These are phyloP conservation scores for Chromoteleia sp. DNA, from an alignment of 2,888 invertebrate genomes.

Conservation along the genomic window DNA sequence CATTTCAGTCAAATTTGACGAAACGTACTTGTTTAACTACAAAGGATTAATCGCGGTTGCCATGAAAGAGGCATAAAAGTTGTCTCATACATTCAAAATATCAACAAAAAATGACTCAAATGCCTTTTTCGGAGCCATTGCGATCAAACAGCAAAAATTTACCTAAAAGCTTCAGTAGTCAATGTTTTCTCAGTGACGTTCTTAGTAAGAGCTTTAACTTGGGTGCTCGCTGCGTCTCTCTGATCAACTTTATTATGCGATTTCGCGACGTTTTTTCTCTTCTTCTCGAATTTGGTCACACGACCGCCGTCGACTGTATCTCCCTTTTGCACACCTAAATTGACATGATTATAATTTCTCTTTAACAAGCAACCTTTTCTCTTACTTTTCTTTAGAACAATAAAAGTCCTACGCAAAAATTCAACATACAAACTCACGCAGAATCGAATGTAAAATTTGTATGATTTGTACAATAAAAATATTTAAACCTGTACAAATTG, in stretches of 20 bases:
- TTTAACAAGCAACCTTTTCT: constrained; percentile 7
- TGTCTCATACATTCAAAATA: not conserved
- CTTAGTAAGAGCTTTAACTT: not conserved
- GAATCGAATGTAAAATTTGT: too few relatives aligned
- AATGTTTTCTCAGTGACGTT: constrained; percentile 28
- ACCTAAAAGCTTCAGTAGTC: constrained; percentile 47
- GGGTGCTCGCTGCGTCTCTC: not conserved
- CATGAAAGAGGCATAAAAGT: not conserved
- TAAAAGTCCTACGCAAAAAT: too few relatives aligned
- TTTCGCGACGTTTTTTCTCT: not conserved
- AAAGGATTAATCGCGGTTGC: too few relatives aligned
- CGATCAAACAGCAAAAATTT: constrained; percentile 21
- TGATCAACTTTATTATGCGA: constrained; percentile 11
- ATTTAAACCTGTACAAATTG: too few relatives aligned
- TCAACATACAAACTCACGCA: too few relatives aligned
- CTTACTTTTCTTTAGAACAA: not conserved
- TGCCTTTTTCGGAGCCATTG: constrained; percentile 17
- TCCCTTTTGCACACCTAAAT: constrained; percentile 34
- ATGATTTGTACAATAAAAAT: too few relatives aligned
- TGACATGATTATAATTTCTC: constrained; percentile 24
- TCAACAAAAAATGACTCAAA: constrained; percentile 9
- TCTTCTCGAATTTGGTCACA: not conserved
- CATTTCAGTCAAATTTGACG: too few relatives aligned
- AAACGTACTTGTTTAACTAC: too few relatives aligned
- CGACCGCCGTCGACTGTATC: not conserved